Evolutionary conservation across 2,797 vertebrate species (phyloP).

Genomic region (Anguilla marmorata): DNA sequence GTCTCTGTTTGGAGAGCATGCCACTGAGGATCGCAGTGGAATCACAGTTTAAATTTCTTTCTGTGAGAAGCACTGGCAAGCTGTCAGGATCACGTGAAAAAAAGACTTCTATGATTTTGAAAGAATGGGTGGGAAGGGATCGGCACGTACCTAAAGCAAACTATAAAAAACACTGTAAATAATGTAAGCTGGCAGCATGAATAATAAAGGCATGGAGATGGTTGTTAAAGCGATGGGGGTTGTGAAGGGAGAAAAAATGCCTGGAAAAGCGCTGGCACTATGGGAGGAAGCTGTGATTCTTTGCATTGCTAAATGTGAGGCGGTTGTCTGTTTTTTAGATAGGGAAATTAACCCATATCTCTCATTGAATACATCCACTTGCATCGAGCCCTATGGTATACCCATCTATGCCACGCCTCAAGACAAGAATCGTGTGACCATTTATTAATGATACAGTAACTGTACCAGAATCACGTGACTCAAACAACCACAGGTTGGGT

Average conservation of each 20-base stretch:
- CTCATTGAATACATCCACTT: background rate
- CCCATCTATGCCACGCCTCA: background rate
- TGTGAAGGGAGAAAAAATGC: background rate
- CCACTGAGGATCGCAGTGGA: background rate
- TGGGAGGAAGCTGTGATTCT: background rate
- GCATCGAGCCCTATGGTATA: background rate
- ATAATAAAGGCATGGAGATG: conserved; percentile 34
- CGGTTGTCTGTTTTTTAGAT: background rate
- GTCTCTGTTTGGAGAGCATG: background rate
- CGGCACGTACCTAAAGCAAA: background rate
- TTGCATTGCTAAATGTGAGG: background rate
- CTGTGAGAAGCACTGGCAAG: background rate
- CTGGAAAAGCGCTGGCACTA: background rate
- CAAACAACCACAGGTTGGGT: background rate
- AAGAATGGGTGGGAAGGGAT: conserved; percentile 16
- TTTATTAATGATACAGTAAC: background rate
- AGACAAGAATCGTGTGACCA: background rate
- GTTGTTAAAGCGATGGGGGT: background rate
- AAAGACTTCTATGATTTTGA: background rate
- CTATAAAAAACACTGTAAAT: conserved; percentile 41
- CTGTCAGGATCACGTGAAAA: background rate
- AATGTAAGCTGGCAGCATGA: conserved; percentile 40
- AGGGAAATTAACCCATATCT: background rate
- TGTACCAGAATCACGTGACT: background rate
- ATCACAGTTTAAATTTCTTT: background rate